These are phyloP conservation scores for Labeo catla DNA, from an alignment of 2,113 vertebrate genomes.

Conservation along the genomic window DNA sequence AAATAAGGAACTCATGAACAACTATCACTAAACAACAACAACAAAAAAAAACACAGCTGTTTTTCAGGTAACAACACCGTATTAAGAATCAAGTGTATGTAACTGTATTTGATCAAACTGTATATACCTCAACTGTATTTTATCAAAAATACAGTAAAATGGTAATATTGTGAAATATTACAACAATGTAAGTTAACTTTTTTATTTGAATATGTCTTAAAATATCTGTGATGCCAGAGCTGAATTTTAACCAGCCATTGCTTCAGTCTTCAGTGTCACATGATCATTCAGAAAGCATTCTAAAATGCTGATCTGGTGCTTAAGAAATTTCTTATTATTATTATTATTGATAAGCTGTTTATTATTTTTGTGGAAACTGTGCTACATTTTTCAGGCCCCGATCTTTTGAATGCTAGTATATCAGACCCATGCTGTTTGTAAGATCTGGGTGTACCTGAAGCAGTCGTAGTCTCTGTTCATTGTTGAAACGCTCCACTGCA, in stretches of 20 bases:
- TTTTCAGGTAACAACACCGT: no score
- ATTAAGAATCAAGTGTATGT: no score
- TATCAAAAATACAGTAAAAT: not conserved
- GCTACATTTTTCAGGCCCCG: no score
- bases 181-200: no score
- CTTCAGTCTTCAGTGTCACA: not conserved
- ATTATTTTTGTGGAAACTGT: no score
- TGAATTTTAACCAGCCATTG: not conserved
- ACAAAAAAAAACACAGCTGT: no score
- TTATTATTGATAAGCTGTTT: no score
- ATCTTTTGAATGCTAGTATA: not conserved
- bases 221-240: not conserved
- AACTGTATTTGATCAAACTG: no score
- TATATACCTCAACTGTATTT: no score
- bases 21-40: no score
- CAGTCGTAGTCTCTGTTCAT: conserved; percentile 94
- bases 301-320: not conserved
- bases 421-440: not conserved
- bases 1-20: no score
- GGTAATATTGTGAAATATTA: not conserved
- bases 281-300: not conserved
- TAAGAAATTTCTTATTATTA: no score
- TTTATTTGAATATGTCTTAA: not conserved
- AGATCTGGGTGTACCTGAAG: conserved; percentile 82
- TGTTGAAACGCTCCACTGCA: conserved; percentile 98